A percentile compares a stretch with the other conserved stretches of the same genome.
phyloP scores from a whole-genome alignment of 92 coral and sea anemone species.

The Bergia puertoricense region DNA sequence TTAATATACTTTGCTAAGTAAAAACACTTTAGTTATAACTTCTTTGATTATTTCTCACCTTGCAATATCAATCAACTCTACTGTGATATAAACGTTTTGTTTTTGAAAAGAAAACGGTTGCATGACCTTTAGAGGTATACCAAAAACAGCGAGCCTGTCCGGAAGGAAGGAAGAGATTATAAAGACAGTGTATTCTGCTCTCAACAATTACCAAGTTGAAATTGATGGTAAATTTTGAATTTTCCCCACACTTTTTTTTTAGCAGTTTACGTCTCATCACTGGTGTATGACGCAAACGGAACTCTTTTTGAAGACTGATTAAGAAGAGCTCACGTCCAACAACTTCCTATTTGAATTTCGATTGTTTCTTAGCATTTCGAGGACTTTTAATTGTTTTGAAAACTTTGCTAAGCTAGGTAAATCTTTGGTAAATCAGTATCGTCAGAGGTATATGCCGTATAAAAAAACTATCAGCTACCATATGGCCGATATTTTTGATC shows the following conservation, averaged over 20 bases:
- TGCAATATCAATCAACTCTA: too few species aligned
- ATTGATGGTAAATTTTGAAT: neutral
- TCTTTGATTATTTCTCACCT: too few species aligned
- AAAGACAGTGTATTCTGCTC: slow-evolving; percentile 6
- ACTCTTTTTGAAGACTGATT: neutral
- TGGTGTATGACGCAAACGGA: neutral
- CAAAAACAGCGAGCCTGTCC: neutral
- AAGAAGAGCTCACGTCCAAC: neutral
- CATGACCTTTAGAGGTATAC: neutral
- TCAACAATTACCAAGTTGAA: slow-evolving; percentile 5
- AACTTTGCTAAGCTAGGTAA: neutral
- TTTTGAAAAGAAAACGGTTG: neutral
- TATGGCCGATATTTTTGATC: too few species aligned
- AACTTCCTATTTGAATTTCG: neutral
- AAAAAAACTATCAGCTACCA: neutral
- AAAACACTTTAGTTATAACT: too few species aligned
- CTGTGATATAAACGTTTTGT: neutral
- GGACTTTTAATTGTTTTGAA: neutral
- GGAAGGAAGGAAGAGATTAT: neutral
- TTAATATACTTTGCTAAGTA: too few species aligned
- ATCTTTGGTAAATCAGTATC: neutral
- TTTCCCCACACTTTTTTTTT: neutral
- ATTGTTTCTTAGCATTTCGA: neutral
- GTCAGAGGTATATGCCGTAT: neutral
- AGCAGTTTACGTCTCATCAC: neutral